Evolutionary conservation across 2,888 invertebrate species (phyloP).

Genomic region (Peribatodes rhomboidaria): DNA sequence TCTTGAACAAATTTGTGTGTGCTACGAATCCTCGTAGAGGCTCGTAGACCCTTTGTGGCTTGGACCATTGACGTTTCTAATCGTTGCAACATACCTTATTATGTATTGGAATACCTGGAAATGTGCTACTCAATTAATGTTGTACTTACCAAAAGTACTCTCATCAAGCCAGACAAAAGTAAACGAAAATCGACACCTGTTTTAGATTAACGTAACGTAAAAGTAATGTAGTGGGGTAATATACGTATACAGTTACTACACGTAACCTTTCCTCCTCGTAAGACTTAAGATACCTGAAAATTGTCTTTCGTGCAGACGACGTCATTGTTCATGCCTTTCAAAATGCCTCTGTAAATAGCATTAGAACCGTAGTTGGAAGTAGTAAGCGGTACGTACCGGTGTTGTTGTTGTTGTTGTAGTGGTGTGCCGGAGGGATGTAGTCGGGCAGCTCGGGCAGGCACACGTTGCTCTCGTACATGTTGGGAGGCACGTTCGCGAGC

Average conservation of each 20-base stretch:
- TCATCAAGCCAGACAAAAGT: too few species aligned
- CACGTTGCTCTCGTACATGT: slow-evolving; percentile 92
- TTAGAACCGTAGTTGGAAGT: too few species aligned
- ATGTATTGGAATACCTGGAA: not conserved
- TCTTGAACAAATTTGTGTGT: slow-evolving; percentile 5
- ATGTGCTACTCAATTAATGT: not conserved
- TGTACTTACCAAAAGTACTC: not conserved
- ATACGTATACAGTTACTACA: too few species aligned
- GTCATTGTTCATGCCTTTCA: too few species aligned
- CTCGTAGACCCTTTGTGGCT: slow-evolving; percentile 31
- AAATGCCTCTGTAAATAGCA: too few species aligned
- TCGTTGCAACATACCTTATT: not conserved
- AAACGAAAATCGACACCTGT: too few species aligned
- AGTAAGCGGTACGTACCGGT: slow-evolving; percentile 80
- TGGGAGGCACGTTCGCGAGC: slow-evolving; percentile 90
- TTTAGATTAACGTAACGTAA: too few species aligned
- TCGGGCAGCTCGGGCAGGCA: slow-evolving; percentile 93
- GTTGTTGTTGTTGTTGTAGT: slow-evolving; percentile 86
- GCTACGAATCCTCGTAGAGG: slow-evolving; percentile 37
- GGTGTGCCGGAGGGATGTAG: slow-evolving; percentile 87
- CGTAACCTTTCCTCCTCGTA: too few species aligned
- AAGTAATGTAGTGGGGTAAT: too few species aligned
- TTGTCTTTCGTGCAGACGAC: too few species aligned
- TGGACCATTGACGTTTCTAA: not conserved
- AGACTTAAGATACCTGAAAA: too few species aligned